Base-by-base conservation (phyloP, 1,140 invertebrate species). In the Helicoverpa armigera region DNA sequence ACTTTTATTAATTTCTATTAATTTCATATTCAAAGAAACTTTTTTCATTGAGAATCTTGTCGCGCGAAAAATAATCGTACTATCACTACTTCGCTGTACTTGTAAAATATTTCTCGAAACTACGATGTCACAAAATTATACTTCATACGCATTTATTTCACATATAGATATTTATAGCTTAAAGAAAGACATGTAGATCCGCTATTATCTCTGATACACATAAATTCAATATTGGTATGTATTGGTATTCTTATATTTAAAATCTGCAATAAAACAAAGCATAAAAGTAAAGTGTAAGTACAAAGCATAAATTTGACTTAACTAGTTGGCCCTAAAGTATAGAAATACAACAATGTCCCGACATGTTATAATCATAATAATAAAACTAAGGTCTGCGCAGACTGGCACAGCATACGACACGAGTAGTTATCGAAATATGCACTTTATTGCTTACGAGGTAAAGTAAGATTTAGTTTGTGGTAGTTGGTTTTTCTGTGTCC, bases 311-410 rank as follows among this genome's bases (percentile, higher is more conserved):
- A n/a, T n/a, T 70, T 65, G 43, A 77, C 70, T 83, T 80, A 80
- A 53, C 60, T 82, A 82, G 70, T 82, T 82, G 81, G 81, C 77
- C 81, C 81, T 82, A 82, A 82, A 51, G 75, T 79, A 82, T 54
- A 70, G 63, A 70, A 79, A 60, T 79, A 69, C 65, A 79, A 79
- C 63, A 56, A 70, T 79, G 63, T 58, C 53, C 63, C 31, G 23
- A 69, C 63, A 48, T 35, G 23, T 67, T 11, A 60, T 18, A 48
- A 12, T 11, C n/a, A 48, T 18, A 48, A 12, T 11, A 54, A 31
- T 16, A 58, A 35, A 74, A 54, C 70, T 58, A 73, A 13, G 63
- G 43, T 50, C 16, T 48, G 43, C 43, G 16, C 16, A 50, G 63
- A 70, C 67, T 29, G 50, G 18, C 50, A 16, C 11, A 53, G 11